Evolutionary conservation across 2,888 invertebrate species (phyloP), one percentile per base, ranked within the genome.

Genomic region (Eugnorisma glareosa): DNA sequence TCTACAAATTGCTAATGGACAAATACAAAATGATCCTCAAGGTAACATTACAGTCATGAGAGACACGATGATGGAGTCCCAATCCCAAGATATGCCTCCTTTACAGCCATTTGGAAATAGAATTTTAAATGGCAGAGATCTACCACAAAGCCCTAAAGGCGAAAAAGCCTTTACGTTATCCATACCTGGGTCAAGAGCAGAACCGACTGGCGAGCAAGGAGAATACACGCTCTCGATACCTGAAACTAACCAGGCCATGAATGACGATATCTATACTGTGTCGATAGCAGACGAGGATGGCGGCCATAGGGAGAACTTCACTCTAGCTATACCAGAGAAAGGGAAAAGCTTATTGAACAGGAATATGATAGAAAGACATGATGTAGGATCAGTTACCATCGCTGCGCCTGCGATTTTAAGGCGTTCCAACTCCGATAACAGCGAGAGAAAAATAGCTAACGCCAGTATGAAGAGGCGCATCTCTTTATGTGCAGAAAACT

Each of bases 1-100:
- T 92, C 95, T 98, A 79, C 98, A 98, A 95, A 97, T 98, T 90
- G 97, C 97, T 37, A 98, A 97, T 92, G 97, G 97, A 7, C 97
- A 97, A 91, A 95, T 97, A 79, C 97, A 97, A 88, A 96, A 97
- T 87, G 97, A 97, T 88, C 97, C 96, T 43, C 97, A 97, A 90
- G 97, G 97, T 28, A 97, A 97, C 67, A 97, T 97, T 67, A 97
- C 97, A 75, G 97, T 97, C 73, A 97, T 97, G 96, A 94, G 97
- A 86, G 97, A 97, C 82, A 90, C 94, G 63, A 90, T 86, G 5
- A 89, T 94, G 78, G 95, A 95, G 45, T 74, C 93, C 0, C 90
- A 94, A 31, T 74, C 93, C 0, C 90, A 94, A 31, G 96, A 96
- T 45, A 92, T 97, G 91, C 96, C 96, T 15, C 96, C 96, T 0